Evolutionary conservation across 1,140 invertebrate species (phyloP), one percentile per base, ranked within the genome.

Genomic region (Diorhabda carinulata): DNA sequence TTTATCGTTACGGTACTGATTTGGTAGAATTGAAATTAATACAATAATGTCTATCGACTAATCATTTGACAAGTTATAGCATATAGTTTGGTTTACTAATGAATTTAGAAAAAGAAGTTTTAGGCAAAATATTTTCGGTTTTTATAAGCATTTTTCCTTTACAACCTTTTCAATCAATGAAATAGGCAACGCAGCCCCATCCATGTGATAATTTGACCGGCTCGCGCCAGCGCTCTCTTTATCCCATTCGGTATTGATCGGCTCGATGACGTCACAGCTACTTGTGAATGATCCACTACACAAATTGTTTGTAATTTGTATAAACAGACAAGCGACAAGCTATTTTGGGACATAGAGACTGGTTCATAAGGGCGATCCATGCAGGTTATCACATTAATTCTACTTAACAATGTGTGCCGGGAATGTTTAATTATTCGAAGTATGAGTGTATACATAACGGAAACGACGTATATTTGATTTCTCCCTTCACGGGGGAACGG

Each of bases 221-320:
- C 61, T 59, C 66, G 72, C 56, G 74, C 70, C 57, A 56, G 74
- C 74, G 74, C 70, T 62, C 66, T 61, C 61, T 70, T 70, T 61
- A 70, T 70, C 70, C 70, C 71, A 58, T 69, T 71, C 63, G 63
- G 70, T 79, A 79, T 79, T 78, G 78, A 79, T 79, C 76, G 70
- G 73, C 62, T n/a, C 58, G 9, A 66, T 79, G 78, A 79, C 78
- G 78, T 79, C 78, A 79, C 73, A 60, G 68, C 70, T 71, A 78
- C 73, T 79, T 76, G 74, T 78, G 77, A 78, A 78, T 78, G 77
- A 78, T 78, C 77, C 70, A 76, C 71, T 73, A 72, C 67, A 75
- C 74, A 72, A 75, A 75, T 73, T 73, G 67, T 71, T 68, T 62
- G 60, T 75, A 75, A 75, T 75, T 73, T 67, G 57, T 71, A 70